Evolutionary conservation across 2,113 vertebrate species (phyloP), one percentile per base, ranked within the genome.

Genomic region (Epinephelus fuscoguttatus): DNA sequence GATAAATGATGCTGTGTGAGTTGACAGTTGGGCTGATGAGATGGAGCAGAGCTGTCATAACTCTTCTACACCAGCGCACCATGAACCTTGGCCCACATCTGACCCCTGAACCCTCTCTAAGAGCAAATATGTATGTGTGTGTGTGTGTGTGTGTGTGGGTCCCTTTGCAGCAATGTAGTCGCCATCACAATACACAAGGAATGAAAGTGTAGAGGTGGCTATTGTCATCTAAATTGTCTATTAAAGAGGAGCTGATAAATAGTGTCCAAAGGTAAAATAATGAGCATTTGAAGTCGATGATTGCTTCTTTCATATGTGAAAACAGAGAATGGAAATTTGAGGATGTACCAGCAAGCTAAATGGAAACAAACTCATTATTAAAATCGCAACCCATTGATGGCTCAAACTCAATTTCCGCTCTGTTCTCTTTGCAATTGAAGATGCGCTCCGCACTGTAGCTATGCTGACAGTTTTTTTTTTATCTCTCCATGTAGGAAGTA

Each of bases 1-100:
- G 85, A 90, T 91, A 88, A 90, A 91, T 84, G 88, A 86, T 68
- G 57, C 30, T 17, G 61, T 66, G 86, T 23, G 75, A 77, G 40
- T 12, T 77, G 87, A 84, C 84, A 78, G 80, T 25, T 15, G 0
- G 80, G 75, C 75, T 87, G 86, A 91, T 81, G 78, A 91, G 84
- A 87, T 75, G 68, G 75, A 82, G 80, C 86, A 6, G 63, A 45
- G 63, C 67, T 75, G 85, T 84, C 85, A 53, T 89, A 85, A 89
- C 71, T 90, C 85, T 80, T 81, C 74, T 49, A 57, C 63, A 49
- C 53, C 70, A 25, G 74, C 70, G 14, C 66, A n/a, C 30, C 56
- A 1, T 82, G 81, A 67, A 83, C 81, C 87, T 87, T 91, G 89
- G 70, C 88, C 63, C 61, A 14, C 59, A 23, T 55, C 86, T 81